Conservation (phyloP, 2,113 vertebrate genomes). For the Nothoprocta perdicaria region DNA sequence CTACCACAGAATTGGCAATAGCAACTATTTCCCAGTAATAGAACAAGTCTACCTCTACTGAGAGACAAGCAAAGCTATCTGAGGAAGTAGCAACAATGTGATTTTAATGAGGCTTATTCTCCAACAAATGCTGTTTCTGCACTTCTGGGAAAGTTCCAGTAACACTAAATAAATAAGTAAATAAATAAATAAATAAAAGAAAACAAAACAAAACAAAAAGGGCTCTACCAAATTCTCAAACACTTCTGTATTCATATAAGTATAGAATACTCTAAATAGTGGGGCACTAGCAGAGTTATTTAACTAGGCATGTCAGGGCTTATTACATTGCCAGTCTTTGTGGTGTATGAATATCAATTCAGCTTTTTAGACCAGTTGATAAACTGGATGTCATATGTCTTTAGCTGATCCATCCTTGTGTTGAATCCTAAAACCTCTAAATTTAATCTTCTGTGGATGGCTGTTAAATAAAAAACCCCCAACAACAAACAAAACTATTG, state of each 20-base stretch:
- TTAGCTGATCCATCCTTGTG: neutral
- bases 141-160: slow-evolving; percentile 53
- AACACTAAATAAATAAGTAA: slow-evolving; percentile 17
- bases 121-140: slow-evolving; percentile 32
- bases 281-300: neutral
- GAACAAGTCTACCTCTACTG: slow-evolving; percentile 51
- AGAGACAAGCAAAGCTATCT: slow-evolving; percentile 53
- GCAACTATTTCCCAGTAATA: slow-evolving; percentile 50
- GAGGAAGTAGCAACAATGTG: slow-evolving; percentile 50
- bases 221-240: neutral
- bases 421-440: neutral
- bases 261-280: neutral
- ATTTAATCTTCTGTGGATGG: neutral
- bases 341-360: neutral
- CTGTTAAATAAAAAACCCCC: neutral
- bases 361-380: neutral
- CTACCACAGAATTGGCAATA: slow-evolving; percentile 53
- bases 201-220: neutral
- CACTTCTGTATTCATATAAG: slow-evolving; percentile 16
- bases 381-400: neutral
- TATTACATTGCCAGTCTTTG: neutral
- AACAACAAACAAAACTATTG: neutral
- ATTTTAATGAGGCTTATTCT: slow-evolving; percentile 66
- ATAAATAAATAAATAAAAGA: neutral
- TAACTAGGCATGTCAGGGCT: neutral